Evolutionary conservation across 2,113 vertebrate species (phyloP).

Genomic region (Caloenas nicobarica): DNA sequence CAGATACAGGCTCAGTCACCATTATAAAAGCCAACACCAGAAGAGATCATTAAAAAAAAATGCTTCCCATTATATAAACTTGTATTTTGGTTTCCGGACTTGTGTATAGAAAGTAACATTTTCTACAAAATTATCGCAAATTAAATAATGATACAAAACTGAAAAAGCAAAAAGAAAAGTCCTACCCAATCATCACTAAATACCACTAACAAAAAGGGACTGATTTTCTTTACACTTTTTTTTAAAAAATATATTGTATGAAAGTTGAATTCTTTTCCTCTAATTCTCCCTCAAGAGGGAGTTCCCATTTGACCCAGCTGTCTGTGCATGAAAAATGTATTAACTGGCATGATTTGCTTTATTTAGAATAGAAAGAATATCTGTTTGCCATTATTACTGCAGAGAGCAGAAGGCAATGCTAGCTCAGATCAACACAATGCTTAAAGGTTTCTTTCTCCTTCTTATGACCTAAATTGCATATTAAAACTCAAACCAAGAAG

Average conservation of each 20-base stretch:
- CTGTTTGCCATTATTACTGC: constrained; percentile 35
- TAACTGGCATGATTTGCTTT: constrained; percentile 40
- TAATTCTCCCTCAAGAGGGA: constrained; percentile 12
- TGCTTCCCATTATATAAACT: not conserved
- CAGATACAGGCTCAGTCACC: not conserved
- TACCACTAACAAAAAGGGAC: not conserved
- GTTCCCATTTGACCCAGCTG: constrained; percentile 32
- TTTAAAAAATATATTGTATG: not conserved
- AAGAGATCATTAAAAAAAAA: not conserved
- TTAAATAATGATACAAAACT: not conserved
- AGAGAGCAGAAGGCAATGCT: constrained; percentile 23
- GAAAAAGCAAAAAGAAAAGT: not conserved
- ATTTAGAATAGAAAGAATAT: constrained; percentile 55
- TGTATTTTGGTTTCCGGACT: not conserved
- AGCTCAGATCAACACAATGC: not conserved
- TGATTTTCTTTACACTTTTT: not conserved
- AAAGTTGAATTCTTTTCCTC: not conserved
- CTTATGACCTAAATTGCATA: constrained; percentile 11
- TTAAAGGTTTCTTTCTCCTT: constrained; percentile 34
- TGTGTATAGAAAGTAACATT: not conserved
- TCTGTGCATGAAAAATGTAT: constrained; percentile 44
- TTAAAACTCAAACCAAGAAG: not conserved
- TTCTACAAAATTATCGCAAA: not conserved
- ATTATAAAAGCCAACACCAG: not conserved
- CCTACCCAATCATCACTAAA: not conserved